Evolutionary conservation across 2,113 vertebrate species (phyloP).

Genomic region (Cephalopterus ornatus): DNA sequence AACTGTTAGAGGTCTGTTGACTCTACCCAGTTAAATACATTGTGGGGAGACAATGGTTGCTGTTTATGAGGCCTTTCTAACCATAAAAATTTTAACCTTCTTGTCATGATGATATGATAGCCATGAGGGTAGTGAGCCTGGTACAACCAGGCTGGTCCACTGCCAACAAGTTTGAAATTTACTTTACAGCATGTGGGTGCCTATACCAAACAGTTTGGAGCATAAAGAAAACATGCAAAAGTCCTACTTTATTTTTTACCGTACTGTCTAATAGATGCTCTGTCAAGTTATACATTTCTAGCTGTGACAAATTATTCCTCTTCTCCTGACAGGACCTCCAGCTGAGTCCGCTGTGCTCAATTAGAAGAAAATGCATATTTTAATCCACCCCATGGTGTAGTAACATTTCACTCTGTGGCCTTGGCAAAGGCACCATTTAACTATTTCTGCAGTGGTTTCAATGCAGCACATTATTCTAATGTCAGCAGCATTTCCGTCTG

Average conservation of each 20-base stretch:
- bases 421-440: conserved; percentile 77
- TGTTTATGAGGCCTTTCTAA: not conserved
- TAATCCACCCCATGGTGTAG: conserved; percentile 77
- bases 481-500: conserved; percentile 60
- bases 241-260: conserved; percentile 47
- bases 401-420: conserved; percentile 75
- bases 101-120: not conserved
- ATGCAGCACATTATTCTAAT: conserved; percentile 52
- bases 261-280: conserved; percentile 64
- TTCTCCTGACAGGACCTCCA: conserved; percentile 75
- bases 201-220: not conserved
- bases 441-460: conserved; percentile 65
- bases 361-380: conserved; percentile 81
- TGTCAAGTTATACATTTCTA: conserved; percentile 58
- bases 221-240: conserved; percentile 25
- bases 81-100: not conserved
- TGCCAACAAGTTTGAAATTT: not conserved
- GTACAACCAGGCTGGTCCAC: not conserved
- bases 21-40: not conserved
- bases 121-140: not conserved
- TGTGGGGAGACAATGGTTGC: not conserved
- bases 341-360: conserved; percentile 78
- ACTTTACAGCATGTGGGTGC: not conserved
- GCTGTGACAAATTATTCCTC: conserved; percentile 79
- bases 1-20: not conserved